Percentiles rank a stretch among this genome's conserved stretches.
phyloP scores from a whole-genome alignment of 23 tunicate genomes.

The Styela plicata region DNA sequence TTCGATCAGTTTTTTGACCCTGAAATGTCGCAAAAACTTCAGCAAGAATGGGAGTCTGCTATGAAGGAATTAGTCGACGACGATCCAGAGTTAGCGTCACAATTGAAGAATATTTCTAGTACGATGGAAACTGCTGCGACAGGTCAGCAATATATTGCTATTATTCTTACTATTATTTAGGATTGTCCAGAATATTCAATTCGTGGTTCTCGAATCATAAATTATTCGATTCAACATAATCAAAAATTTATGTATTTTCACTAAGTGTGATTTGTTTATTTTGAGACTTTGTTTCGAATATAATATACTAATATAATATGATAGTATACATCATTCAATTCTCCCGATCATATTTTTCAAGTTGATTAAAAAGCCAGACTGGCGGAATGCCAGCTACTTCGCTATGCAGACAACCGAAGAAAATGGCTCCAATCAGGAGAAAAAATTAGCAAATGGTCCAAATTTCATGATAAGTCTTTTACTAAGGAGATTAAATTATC shows the following conservation, averaged over 20 bases:
- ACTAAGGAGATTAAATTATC: too few species aligned
- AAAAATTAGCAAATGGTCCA: too few species aligned
- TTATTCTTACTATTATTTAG: not conserved
- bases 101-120: conserved; percentile 35
- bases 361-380: too few species aligned
- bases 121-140: not conserved
- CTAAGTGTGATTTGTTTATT: not conserved
- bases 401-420: too few species aligned
- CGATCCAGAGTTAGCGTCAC: conserved; percentile 43
- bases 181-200: too few species aligned
- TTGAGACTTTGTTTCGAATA: not conserved
- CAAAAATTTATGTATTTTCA: not conserved
- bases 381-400: too few species aligned
- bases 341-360: too few species aligned
- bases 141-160: not conserved
- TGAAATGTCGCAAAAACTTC: conserved; percentile 45
- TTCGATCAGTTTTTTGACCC: conserved; percentile 71
- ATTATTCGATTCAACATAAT: not conserved
- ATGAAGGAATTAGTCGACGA: conserved; percentile 64
- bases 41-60: conserved; percentile 70
- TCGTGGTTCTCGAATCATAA: not conserved
- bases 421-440: too few species aligned
- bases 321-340: too few species aligned
- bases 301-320: not conserved
- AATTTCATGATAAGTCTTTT: too few species aligned